Percentiles rank a stretch among this genome's conserved stretches.
Evolutionary conservation across 2,113 vertebrate genomes (phyloP).

Genomic region (Melanerpes aurifrons): DNA sequence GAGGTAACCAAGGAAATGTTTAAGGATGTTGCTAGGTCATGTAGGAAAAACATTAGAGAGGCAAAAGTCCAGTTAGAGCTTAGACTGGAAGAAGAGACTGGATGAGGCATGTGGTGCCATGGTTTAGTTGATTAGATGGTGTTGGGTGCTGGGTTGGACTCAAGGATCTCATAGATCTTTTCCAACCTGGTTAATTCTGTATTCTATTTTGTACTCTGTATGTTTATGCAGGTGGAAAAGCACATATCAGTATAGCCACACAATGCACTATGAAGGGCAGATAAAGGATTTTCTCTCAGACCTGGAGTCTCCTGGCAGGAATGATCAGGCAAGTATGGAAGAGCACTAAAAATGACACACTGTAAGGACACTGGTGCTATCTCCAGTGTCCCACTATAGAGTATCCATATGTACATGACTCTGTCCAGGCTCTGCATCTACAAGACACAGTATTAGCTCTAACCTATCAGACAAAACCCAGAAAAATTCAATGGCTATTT

Average conservation of each 20-base stretch:
- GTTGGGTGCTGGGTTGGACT: no score
- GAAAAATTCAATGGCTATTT: not conserved
- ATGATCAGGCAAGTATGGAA: not conserved
- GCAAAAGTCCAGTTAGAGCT: no score
- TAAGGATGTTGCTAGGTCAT: no score
- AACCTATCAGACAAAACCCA: not conserved
- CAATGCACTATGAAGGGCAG: not conserved
- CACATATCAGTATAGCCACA: not conserved
- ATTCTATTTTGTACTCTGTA: no score
- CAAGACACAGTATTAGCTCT: not conserved
- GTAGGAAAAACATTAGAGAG: no score
- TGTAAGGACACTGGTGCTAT: not conserved
- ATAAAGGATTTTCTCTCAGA: not conserved
- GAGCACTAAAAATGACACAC: not conserved
- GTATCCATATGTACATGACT: accelerated
- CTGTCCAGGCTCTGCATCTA: not conserved
- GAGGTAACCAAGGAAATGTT: no score
- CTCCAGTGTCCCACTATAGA: not conserved
- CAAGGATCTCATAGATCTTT: no score
- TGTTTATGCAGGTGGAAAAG: not conserved
- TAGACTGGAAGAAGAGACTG: no score
- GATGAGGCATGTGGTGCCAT: no score
- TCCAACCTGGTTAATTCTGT: no score
- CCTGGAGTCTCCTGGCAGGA: not conserved
- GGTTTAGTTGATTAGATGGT: no score